Conservation (phyloP, 2,888 invertebrate species). For the Eristalinus aeneus region DNA sequence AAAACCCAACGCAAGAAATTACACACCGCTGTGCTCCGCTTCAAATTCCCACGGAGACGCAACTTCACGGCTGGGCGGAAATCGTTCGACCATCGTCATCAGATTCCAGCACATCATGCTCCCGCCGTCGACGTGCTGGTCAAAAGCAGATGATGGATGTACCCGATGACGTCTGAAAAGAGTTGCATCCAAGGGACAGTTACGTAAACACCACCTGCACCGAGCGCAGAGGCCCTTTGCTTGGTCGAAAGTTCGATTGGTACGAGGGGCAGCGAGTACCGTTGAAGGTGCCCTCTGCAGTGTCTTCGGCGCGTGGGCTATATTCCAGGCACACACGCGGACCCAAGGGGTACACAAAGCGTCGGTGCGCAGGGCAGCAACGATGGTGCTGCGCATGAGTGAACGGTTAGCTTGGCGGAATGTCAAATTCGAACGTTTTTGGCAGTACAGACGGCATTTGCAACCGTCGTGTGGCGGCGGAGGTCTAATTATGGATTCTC, state of each 20-base stretch:
- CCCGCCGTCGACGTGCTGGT: conserved; percentile 10
- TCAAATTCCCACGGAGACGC: conserved; percentile 2
- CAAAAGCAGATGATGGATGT: conserved; percentile 34
- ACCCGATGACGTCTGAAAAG: conserved; percentile 3
- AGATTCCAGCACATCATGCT: conserved; percentile 22
- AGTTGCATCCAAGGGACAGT: neutral
- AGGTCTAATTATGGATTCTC: conserved; percentile 44
- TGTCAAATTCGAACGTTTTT: conserved; percentile 41
- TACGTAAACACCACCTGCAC: conserved; percentile 17
- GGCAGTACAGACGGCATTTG: neutral
- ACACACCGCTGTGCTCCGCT: conserved; percentile 3
- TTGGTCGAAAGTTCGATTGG: conserved; percentile 27
- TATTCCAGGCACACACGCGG: conserved; percentile 35
- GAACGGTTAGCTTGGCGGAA: conserved; percentile 42
- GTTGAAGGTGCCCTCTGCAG: neutral
- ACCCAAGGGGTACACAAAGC: conserved; percentile 12
- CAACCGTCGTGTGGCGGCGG: neutral
- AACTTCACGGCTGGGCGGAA: neutral
- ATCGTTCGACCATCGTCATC: conserved; percentile 20
- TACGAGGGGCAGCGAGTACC: neutral
- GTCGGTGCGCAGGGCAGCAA: neutral
- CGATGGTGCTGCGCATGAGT: conserved; percentile 25
- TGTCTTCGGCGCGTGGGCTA: neutral
- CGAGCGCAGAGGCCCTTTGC: conserved; percentile 4
- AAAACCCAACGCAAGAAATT: conserved; percentile 21